These are phyloP conservation scores for Danio tinwini DNA, from an alignment of 2,797 vertebrate genomes.

Conservation along the genomic window DNA sequence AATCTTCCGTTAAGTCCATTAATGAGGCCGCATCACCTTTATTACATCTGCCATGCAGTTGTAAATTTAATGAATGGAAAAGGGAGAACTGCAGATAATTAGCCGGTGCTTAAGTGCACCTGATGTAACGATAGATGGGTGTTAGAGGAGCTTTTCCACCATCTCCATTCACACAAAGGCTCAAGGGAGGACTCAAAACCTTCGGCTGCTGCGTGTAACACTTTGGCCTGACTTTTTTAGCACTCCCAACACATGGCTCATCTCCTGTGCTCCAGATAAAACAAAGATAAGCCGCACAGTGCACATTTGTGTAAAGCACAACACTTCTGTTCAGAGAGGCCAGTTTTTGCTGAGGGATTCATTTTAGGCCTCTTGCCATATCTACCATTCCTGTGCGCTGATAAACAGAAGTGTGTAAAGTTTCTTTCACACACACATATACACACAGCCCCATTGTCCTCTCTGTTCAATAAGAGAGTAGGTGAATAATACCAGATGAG, in stretches of 20 bases:
- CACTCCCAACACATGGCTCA: constrained; percentile 22
- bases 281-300: constrained; percentile 34
- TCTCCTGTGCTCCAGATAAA: constrained; percentile 30
- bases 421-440: constrained; percentile 25
- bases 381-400: constrained; percentile 37
- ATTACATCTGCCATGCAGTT: constrained; percentile 35
- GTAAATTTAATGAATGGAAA: constrained; percentile 45
- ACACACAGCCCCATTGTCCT: constrained; percentile 72
- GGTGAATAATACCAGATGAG: constrained; percentile 69
- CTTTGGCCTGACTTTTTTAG: constrained; percentile 12
- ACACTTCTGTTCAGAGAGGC: constrained; percentile 23
- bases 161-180: constrained; percentile 14
- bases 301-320: constrained; percentile 37
- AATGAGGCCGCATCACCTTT: constrained; percentile 37
- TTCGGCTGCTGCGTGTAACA: neutral
- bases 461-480: constrained; percentile 64
- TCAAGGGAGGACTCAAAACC: constrained; percentile 21
- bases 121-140: constrained; percentile 35
- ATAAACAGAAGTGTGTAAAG: constrained; percentile 55
- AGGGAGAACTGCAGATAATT: constrained; percentile 40
- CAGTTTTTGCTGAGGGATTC: constrained; percentile 33
- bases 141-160: constrained; percentile 17
- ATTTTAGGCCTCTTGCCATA: constrained; percentile 4
- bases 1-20: constrained; percentile 23
- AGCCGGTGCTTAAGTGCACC: constrained; percentile 37